These are phyloP conservation scores for Archilochus colubris DNA, from an alignment of 2,113 vertebrate species.

Conservation along the genomic window DNA sequence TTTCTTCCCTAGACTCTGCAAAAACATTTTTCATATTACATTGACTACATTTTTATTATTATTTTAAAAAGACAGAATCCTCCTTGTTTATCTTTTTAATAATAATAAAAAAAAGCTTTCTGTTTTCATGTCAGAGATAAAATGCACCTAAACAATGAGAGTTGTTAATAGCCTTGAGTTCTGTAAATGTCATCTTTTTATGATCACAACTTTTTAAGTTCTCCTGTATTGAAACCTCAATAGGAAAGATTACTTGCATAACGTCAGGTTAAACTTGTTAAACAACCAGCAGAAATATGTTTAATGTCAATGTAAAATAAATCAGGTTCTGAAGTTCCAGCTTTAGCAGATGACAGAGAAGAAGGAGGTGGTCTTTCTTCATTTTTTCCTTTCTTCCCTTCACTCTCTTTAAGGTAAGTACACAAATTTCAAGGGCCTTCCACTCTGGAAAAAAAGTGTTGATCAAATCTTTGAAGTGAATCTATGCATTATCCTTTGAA, in stretches of 20 bases:
- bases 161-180: background rate
- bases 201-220: background rate
- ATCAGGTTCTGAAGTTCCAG: background rate
- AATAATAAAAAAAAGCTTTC: background rate
- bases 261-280: background rate
- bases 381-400: background rate
- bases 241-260: background rate
- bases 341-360: background rate
- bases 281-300: background rate
- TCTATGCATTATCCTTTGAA: background rate
- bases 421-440: background rate
- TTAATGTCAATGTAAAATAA: background rate
- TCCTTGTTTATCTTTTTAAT: background rate
- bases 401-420: background rate
- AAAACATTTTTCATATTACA: background rate
- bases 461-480: background rate
- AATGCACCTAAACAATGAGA: background rate
- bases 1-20: background rate
- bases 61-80: background rate
- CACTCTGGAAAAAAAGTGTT: background rate
- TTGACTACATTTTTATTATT: background rate
- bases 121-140: background rate
- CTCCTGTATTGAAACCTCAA: background rate
- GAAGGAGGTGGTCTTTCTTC: background rate
- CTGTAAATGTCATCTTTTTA: background rate